Evolutionary conservation across 2,113 vertebrate species (phyloP), one percentile per base, ranked within the genome.

Genomic region (Nothoprocta perdicaria): DNA sequence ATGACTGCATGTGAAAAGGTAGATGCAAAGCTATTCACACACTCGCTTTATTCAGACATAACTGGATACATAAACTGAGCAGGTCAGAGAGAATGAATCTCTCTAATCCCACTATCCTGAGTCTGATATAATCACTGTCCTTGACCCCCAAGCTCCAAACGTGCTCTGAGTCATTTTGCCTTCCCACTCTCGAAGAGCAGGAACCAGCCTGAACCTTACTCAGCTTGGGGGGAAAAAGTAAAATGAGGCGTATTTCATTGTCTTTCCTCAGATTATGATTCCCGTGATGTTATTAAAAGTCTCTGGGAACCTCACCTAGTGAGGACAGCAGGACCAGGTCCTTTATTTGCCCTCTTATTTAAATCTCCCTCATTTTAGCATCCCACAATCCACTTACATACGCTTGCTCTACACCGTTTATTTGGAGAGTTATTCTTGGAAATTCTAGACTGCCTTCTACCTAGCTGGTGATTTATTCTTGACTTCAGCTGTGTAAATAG

Each of bases 1-100:
- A 68, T 75, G 90, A 72, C 79, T 94, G 91, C 87, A 94, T 96
- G 89, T 88, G 94, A 96, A 96, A 95, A 95, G 85, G 73, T n/a
- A 72, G 80, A 92, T 86, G 91, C 89, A 96, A 95, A 96, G 62
- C 74, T 94, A 91, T 93, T 90, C 92, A 89, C 85, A 79, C 72
- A 88, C 87, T 89, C 35, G 58, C 77, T 92, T 93, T 96, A 92
- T 91, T 93, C 89, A 95, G 92, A 92, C 53, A 57, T 91, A 95
- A 96, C 82, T 96, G 95, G 85, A 94, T 92, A 83, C 75, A 89
- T 89, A 43, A 88, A 75, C 62, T 65, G 58, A 83, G 80, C 82
- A 91, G 72, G 82, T 83, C 91, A 22, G 35, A 65, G 69, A 86
- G 85, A 82, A 86, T 85, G 84, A 90, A 13, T 41, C 80, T 38